Percentiles rank a stretch among this genome's conserved stretches.
These are phyloP conservation scores for Apomyelois bistriatella DNA, from an alignment of 2,888 invertebrate species.

Conservation along the genomic window DNA sequence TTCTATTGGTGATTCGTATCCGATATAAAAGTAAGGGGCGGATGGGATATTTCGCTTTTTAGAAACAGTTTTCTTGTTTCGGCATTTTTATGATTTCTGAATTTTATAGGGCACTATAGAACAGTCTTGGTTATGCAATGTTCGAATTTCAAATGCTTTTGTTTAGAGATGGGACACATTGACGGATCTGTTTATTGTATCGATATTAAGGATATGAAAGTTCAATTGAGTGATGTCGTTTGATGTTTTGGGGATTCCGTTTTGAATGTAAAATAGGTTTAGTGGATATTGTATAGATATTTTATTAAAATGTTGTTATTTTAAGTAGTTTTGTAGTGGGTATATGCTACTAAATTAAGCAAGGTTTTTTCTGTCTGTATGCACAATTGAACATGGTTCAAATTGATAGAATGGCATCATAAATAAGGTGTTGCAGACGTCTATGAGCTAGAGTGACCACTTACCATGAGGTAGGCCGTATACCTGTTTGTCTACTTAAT, in stretches of 20 bases:
- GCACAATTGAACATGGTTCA: too few species aligned
- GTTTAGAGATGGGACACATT: not conserved
- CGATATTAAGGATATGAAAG: slow-evolving; percentile 8
- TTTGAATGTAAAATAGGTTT: slow-evolving; percentile 1
- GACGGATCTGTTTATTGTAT: not conserved
- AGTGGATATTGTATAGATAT: not conserved
- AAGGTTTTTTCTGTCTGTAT: too few species aligned
- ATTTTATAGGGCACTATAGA: slow-evolving; percentile 56
- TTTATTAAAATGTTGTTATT: too few species aligned
- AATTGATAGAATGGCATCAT: too few species aligned
- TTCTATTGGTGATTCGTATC: slow-evolving; percentile 56
- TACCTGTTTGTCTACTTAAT: too few species aligned
- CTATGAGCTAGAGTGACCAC: too few species aligned
- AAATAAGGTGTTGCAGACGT: too few species aligned
- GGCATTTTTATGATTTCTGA: slow-evolving; percentile 51
- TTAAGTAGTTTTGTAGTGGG: too few species aligned
- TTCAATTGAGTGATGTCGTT: not conserved
- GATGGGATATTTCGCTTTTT: slow-evolving; percentile 43
- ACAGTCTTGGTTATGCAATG: slow-evolving; percentile 46
- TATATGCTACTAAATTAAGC: too few species aligned
- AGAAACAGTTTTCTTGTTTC: slow-evolving; percentile 27
- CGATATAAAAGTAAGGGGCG: slow-evolving; percentile 43
- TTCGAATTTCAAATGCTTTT: slow-evolving; percentile 16
- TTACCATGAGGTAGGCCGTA: too few species aligned
- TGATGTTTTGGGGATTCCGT: not conserved